phyloP scores from a whole-genome alignment of 2,888 invertebrate genomes.

The Caenorhabditis afra region DNA sequence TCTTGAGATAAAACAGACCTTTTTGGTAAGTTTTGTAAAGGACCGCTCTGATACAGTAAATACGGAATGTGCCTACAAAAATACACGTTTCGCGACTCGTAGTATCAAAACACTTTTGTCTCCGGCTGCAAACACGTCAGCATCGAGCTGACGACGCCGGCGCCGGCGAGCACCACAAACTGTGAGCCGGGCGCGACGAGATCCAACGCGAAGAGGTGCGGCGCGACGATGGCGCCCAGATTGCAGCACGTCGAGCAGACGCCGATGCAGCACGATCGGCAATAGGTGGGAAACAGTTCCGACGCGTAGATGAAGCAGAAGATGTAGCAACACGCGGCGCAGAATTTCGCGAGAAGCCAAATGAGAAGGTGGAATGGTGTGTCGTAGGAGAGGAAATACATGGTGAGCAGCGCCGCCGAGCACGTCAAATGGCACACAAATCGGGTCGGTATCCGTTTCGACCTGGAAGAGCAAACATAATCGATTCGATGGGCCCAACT shows the following conservation, averaged over 20 bases:
- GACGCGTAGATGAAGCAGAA: slow-evolving; percentile 57
- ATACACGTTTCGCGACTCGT: background rate
- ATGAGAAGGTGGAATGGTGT: slow-evolving; percentile 34
- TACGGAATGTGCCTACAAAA: no score
- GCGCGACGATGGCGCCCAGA: slow-evolving; percentile 56
- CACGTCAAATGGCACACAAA: slow-evolving; percentile 43
- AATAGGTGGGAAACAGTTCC: slow-evolving; percentile 56
- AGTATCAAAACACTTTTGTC: slow-evolving; percentile 17
- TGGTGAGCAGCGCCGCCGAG: slow-evolving; percentile 23
- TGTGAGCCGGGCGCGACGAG: slow-evolving; percentile 3
- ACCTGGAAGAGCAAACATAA: slow-evolving; percentile 24
- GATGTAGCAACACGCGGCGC: slow-evolving; percentile 58
- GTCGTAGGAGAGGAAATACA: slow-evolving; percentile 45
- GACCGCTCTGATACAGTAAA: no score
- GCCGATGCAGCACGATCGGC: slow-evolving; percentile 57
- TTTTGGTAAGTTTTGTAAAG: no score
- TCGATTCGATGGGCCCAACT: no score
- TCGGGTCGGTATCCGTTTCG: slow-evolving; percentile 35
- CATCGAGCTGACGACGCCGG: slow-evolving; percentile 17
- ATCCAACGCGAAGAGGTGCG: slow-evolving; percentile 49
- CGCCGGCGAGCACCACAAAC: slow-evolving; percentile 31
- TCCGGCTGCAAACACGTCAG: slow-evolving; percentile 42
- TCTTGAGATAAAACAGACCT: no score
- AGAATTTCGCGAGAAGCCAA: slow-evolving; percentile 58
- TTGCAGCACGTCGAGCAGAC: slow-evolving; percentile 63